Base-by-base conservation (phyloP, 2,888 invertebrate genomes). In the Elmis aenea region DNA sequence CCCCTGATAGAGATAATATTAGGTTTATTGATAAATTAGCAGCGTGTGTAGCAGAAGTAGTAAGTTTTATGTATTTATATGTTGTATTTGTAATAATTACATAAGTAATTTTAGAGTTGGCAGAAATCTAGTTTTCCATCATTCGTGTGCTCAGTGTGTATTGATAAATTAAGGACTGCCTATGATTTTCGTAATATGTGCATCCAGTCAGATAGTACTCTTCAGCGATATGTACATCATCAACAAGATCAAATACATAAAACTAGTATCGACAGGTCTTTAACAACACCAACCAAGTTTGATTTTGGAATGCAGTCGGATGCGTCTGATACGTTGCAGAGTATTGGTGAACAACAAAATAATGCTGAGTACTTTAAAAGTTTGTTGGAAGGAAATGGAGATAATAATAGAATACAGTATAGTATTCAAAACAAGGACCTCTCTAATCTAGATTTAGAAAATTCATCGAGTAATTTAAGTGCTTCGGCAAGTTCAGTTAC, bases 361-460 rank as follows among this genome's bases (percentile, higher is more conserved):
- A 61, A 59, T 45, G 46, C 57, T 2, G 61, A 61, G 37, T 64
- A 59, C 47, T 37, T 64, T 13, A 62, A 61, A 44, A 59, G 61
- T 50, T 62, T 64, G 38, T 47, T 64, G 28, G 63, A 64, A 46
- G 56, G 52, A 45, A 61, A 58, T 24, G 62, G 58, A 26, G 60
- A 59, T 24, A 8, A 30, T 6, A 15, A 13, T 35, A 26, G 31
- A 31, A 34, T 22, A 26, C 21, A 37, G 31, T 59, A 29, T 32
- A 34, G 22, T 14, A 16, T 9, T 9, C 26, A 33, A 12, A 36
- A 24, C 9, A 29, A 38, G 26, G 37, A 41, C 15, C 10, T 33
- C 1, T 4, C 29, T 3, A 25, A 14, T 4, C 26, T 20, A 1
- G 25, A 24, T 11, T 31, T 32, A 14, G 16, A 9, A 6, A 16